Evolutionary conservation across 2,797 vertebrate genomes (phyloP), one percentile per base, ranked within the genome.

Genomic region (Danio albolineatus): DNA sequence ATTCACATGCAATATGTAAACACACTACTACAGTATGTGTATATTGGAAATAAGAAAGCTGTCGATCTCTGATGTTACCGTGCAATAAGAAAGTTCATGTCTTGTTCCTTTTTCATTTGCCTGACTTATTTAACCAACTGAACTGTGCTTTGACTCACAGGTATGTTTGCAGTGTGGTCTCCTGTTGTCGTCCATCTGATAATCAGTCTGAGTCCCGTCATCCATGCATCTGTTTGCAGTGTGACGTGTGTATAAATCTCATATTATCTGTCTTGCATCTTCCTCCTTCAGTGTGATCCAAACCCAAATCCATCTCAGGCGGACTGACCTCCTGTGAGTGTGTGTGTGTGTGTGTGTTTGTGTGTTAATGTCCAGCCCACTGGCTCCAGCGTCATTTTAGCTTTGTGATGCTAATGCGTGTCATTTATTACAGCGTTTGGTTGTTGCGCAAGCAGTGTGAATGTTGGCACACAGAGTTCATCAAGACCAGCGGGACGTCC

Each of bases 331-430:
- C 14, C 66, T 46, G 17, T 38, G 10, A 7, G 44, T 70, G 66
- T 69, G 76, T 73, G 67, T 74, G 66, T 39, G 46, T 78, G 9
- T 73, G 51, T 60, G 28, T 28, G 28, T 28, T 80, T 76, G 78
- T 81, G 78, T 57, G 38, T 75, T 84, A 84, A 69, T 51, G 69
- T 73, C 81, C 87, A 77, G 60, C 78, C 78, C 61, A 44, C 59
- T 61, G 73, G 69, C 66, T 80, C 82, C 82, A 87, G 86, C 75
- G 85, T 89, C 78, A 83, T 87, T 89, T 85, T 88, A 84, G 69
- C 84, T 91, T 94, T 95, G 92, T 95, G 85, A 94, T 95, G 94
- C 90, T 92, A 94, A 95, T 93, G 10, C 2, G 1, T 84, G 74
- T 85, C 84, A 90, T 92, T 90, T 85, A 89, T 86, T 87, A 90